Evolutionary conservation across 2,888 invertebrate genomes (phyloP).

Genomic region (Leistus spinibarbis): DNA sequence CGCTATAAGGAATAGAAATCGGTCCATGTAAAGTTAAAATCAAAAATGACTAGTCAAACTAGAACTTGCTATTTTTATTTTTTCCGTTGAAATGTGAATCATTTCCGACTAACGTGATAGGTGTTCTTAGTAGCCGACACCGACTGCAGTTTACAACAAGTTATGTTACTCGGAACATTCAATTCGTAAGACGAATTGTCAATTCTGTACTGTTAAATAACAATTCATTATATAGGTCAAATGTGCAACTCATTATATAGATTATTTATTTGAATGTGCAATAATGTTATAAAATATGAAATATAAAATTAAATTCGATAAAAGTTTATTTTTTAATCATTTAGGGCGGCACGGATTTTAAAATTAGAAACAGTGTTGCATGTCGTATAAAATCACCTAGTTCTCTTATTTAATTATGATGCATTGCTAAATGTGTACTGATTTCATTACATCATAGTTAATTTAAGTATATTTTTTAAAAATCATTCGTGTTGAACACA

Average conservation of each 20-base stretch:
- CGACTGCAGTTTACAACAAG: background rate
- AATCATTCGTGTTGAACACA: background rate
- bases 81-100: constrained; percentile 30
- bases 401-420: background rate
- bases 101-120: constrained; percentile 14
- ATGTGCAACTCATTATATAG: too few species aligned
- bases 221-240: background rate
- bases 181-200: background rate
- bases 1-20: background rate
- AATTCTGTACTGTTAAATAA: background rate
- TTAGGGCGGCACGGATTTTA: background rate
- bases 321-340: background rate
- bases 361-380: background rate
- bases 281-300: background rate
- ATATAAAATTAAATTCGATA: too few species aligned
- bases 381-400: background rate
- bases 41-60: background rate
- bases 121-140: background rate
- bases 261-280: background rate
- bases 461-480: background rate
- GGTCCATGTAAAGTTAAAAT: background rate
- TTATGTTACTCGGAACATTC: background rate
- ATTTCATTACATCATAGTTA: background rate
- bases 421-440: background rate
- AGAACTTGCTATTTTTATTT: background rate